phyloP scores from a whole-genome alignment of 2,888 invertebrate genomes.

The Heliconius erato region DNA sequence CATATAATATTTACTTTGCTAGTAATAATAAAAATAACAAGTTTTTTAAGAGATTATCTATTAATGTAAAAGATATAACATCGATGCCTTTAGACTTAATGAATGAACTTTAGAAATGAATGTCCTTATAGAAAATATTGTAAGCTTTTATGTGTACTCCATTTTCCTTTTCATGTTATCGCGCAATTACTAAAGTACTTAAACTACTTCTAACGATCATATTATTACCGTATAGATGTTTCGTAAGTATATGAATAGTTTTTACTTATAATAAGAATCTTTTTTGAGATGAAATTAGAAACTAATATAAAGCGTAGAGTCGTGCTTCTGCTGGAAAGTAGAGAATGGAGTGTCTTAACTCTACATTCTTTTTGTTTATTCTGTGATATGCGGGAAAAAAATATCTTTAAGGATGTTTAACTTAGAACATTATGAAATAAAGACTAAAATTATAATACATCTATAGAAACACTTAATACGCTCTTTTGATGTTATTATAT shows the following conservation, averaged over 20 bases:
- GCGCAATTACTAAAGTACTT: slow-evolving; percentile 13
- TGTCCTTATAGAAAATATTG: slow-evolving; percentile 5
- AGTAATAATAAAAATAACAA: no score
- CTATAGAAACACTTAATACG: not conserved
- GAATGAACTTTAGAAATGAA: no score
- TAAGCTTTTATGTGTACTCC: not conserved
- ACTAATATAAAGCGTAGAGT: no score
- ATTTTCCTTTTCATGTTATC: not conserved
- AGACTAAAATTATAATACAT: not conserved
- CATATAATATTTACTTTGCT: no score
- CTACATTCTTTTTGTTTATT: no score
- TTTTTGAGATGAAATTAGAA: not conserved
- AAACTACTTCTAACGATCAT: slow-evolving; percentile 9
- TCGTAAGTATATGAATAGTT: not conserved
- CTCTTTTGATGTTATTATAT: not conserved
- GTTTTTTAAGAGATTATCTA: no score
- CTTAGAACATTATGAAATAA: not conserved
- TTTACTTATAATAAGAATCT: not conserved
- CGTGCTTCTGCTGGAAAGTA: no score
- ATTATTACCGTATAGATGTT: not conserved
- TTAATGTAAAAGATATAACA: no score
- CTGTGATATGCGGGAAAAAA: no score
- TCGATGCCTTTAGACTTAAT: no score
- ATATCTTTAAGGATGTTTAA: not conserved
- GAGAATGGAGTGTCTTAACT: no score